Percentiles rank a stretch among this genome's conserved stretches.
These are phyloP conservation scores for Melanocharis versteri DNA, from an alignment of 2,113 vertebrate species.

Conservation along the genomic window DNA sequence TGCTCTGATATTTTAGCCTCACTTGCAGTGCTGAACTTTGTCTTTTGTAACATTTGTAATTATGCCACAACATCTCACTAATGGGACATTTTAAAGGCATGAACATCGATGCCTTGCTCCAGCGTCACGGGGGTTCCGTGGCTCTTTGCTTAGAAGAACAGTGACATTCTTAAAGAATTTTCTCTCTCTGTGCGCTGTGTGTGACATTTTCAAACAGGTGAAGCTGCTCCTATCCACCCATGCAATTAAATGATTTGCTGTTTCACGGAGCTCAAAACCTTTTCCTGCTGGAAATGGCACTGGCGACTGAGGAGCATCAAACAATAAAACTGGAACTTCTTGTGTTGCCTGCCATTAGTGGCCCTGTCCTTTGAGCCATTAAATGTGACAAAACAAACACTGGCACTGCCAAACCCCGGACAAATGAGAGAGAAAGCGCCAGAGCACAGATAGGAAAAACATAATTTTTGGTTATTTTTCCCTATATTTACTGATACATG, in stretches of 20 bases:
- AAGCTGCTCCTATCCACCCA: neutral
- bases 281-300: neutral
- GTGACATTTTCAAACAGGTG: neutral
- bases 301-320: neutral
- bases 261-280: neutral
- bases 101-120: neutral
- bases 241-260: neutral
- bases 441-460: neutral
- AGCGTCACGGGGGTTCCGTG: neutral
- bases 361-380: neutral
- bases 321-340: neutral
- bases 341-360: neutral
- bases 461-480: neutral
- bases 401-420: neutral
- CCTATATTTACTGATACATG: neutral
- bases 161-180: neutral
- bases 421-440: neutral
- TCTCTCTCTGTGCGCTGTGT: neutral
- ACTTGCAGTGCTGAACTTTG: neutral
- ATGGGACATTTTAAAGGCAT: conserved; percentile 15
- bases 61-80: neutral
- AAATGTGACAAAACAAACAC: neutral
- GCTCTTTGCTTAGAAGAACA: neutral
- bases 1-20: conserved; percentile 9
- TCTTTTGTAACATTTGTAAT: neutral